These are phyloP conservation scores for Sinopyrophorus schimmeli DNA, from an alignment of 2,888 invertebrate genomes.

Conservation along the genomic window DNA sequence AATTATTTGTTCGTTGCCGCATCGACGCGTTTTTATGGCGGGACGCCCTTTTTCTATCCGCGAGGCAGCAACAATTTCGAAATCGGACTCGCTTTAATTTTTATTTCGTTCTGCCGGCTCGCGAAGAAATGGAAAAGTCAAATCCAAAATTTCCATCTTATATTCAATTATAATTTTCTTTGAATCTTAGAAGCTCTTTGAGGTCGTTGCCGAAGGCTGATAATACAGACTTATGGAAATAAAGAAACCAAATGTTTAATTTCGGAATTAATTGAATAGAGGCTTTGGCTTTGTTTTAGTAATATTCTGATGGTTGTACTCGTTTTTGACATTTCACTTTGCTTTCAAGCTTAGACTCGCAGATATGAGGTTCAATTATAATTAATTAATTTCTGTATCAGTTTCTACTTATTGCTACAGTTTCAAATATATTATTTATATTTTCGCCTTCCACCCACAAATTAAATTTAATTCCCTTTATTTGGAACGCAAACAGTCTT, in stretches of 20 bases:
- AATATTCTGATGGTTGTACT: conserved; percentile 22
- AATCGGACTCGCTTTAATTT: conserved; percentile 5
- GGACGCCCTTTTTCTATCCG: conserved; percentile 1
- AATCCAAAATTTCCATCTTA: conserved; percentile 26
- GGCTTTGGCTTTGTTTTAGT: conserved; percentile 20
- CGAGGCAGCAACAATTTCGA: conserved; percentile 14
- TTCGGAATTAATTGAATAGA: conserved; percentile 31
- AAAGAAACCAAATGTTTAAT: conserved; percentile 32
- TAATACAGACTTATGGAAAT: conserved; percentile 28
- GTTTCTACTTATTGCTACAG: too few relatives aligned
- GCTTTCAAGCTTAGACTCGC: conserved; percentile 18
- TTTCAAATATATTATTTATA: too few relatives aligned
- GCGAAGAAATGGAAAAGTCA: conserved; percentile 26
- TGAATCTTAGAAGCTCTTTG: conserved; percentile 28
- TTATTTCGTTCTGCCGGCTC: too few relatives aligned
- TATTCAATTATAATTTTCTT: conserved; percentile 32
- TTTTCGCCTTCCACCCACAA: too few relatives aligned
- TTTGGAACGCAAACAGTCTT: too few relatives aligned
- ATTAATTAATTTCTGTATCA: conserved; percentile 19
- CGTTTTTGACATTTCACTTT: conserved; percentile 29
- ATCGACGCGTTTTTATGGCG: neutral
- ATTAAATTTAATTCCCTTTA: too few relatives aligned
- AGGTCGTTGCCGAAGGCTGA: conserved; percentile 26
- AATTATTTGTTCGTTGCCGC: conserved; percentile 9
- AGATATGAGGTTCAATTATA: conserved; percentile 12